Percentiles rank a stretch among this genome's conserved stretches.
These are phyloP conservation scores for Bombyx mandarina DNA, from an alignment of 1,140 invertebrate genomes.

Conservation along the genomic window DNA sequence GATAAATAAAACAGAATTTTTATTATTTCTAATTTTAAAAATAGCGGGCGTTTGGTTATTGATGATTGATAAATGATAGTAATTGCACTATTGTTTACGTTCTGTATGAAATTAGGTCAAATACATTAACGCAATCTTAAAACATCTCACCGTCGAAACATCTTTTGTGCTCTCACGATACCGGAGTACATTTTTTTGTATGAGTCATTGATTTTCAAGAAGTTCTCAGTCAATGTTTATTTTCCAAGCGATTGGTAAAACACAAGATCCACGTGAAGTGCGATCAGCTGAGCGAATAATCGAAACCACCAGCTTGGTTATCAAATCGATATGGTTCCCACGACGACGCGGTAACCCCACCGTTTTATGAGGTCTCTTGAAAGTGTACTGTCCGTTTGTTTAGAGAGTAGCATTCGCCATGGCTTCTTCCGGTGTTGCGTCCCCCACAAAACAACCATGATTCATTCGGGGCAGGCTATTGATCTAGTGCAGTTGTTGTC, in stretches of 20 bases:
- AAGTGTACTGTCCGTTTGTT: conserved; percentile 12
- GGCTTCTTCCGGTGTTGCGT: conserved; percentile 25
- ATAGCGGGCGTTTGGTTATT: no score
- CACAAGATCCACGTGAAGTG: conserved; percentile 7
- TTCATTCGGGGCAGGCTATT: conserved; percentile 17
- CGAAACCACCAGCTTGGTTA: conserved; percentile 25
- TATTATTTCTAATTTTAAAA: no score
- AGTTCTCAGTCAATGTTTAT: background rate
- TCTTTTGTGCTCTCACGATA: background rate
- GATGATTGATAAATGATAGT: no score
- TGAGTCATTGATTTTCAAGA: background rate
- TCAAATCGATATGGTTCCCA: conserved; percentile 57
- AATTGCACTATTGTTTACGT: no score
- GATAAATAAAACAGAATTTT: no score
- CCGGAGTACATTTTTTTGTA: background rate
- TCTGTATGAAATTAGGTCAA: background rate
- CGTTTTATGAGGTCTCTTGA: conserved; percentile 22
- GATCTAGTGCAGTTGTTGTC: conserved; percentile 16
- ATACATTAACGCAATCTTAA: background rate
- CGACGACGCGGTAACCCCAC: conserved; percentile 48
- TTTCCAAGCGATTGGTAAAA: conserved; percentile 20
- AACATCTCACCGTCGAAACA: background rate
- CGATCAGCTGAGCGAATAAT: conserved; percentile 22
- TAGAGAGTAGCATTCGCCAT: conserved; percentile 13
- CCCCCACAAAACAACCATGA: conserved; percentile 21